phyloP scores from a whole-genome alignment of 2,888 invertebrate genomes.

The Schizotus pectinicornis region DNA sequence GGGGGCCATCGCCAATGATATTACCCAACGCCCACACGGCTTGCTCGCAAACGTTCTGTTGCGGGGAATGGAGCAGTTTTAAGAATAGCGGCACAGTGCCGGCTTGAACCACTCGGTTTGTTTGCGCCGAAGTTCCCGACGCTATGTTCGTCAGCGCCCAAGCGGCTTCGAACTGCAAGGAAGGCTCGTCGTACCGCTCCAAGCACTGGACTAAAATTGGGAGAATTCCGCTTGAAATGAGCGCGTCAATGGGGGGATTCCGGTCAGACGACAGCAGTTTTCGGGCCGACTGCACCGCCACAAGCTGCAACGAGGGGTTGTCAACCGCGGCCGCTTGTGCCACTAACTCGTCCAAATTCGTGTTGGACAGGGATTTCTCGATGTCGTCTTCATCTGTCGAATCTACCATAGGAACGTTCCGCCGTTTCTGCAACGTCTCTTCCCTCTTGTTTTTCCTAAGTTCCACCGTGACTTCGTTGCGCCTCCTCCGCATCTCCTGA shows the following conservation, averaged over 20 bases:
- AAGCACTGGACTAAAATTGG: conserved; percentile 88
- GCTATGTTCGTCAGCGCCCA: conserved; percentile 98
- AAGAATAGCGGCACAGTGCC: conserved; percentile 97
- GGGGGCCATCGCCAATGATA: conserved; percentile 93
- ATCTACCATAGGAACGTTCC: conserved; percentile 92
- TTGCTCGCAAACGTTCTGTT: conserved; percentile 98
- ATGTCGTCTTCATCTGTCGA: conserved; percentile 83
- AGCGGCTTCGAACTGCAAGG: conserved; percentile 95
- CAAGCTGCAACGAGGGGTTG: conserved; percentile 80
- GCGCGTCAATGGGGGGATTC: conserved; percentile 97
- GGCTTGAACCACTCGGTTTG: conserved; percentile 87
- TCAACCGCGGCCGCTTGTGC: conserved; percentile 83
- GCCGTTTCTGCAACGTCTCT: conserved; percentile 92
- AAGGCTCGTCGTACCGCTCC: conserved; percentile 82
- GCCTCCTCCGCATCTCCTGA: conserved; percentile 94
- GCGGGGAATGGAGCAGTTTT: conserved; percentile 87
- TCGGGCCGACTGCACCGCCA: conserved; percentile 93
- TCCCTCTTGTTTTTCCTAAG: conserved; percentile 98
- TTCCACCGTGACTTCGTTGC: conserved; percentile 96
- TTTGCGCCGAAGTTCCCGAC: conserved; percentile 87
- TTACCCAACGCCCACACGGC: conserved; percentile 98
- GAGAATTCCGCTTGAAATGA: conserved; percentile 92
- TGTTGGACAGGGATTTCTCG: conserved; percentile 71
- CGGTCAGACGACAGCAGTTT: conserved; percentile 96
- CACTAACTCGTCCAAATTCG: conserved; percentile 83